Evolutionary conservation across 2,797 vertebrate species (phyloP).

Genomic region (Anguilla obscura): DNA sequence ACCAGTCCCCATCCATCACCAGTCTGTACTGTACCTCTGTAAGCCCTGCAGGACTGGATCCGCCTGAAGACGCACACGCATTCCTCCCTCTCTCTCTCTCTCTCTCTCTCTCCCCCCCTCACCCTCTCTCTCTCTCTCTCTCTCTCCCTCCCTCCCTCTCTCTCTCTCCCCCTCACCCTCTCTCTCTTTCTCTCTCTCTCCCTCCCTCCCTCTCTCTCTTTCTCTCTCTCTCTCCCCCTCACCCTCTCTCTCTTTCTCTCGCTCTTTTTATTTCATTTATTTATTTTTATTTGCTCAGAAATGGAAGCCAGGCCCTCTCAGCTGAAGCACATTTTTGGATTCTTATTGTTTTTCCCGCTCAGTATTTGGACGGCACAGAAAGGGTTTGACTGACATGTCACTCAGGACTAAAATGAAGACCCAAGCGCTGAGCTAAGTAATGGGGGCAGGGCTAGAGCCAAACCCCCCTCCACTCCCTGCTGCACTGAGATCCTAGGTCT

Average conservation of each 20-base stretch:
- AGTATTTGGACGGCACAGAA: not conserved
- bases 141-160: not conserved
- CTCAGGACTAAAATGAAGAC: not conserved
- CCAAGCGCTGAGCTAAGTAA: not conserved
- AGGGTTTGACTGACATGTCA: not conserved
- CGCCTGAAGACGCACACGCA: slow-evolving; percentile 12
- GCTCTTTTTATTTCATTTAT: no score
- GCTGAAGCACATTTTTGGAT: not conserved
- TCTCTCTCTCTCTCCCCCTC: not conserved
- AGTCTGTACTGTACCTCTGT: not conserved
- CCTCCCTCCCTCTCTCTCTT: not conserved
- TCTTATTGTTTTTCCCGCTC: not conserved
- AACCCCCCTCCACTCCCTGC: not conserved
- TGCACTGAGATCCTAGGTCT: not conserved
- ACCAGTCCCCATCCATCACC: not conserved
- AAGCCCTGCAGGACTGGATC: slow-evolving; percentile 2
- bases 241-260: no score
- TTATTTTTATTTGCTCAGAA: not conserved
- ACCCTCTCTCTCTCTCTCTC: not conserved
- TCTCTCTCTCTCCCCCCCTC: not conserved
- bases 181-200: not conserved
- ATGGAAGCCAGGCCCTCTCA: not conserved
- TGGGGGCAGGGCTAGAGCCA: not conserved
- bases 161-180: not conserved
- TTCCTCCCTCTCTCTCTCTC: not conserved